phyloP scores from a whole-genome alignment of 30 jellyfish, hydroid and myxozoan genomes.

The Phacellophora camtschatica region DNA sequence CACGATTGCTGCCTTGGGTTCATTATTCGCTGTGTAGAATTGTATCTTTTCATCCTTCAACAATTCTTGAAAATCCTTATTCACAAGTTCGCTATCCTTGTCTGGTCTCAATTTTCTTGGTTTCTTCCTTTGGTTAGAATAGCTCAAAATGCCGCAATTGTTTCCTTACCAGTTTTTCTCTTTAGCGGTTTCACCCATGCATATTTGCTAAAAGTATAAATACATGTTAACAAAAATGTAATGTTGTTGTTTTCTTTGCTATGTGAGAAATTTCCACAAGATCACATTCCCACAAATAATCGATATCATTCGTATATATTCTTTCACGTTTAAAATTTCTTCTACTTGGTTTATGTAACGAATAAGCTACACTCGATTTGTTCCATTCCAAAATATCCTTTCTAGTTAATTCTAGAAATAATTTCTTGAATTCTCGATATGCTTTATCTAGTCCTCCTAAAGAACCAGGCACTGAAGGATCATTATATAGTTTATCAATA shows the following conservation, averaged over 20 bases:
- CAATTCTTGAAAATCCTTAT: neutral
- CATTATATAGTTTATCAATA: neutral
- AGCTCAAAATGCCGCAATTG: neutral
- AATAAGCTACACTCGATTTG: conserved; percentile 13
- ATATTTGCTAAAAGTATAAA: conserved; percentile 43
- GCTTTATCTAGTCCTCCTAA: conserved; percentile 23
- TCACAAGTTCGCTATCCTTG: conserved; percentile 29
- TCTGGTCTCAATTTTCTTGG: conserved; percentile 29
- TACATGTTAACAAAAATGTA: conserved; percentile 12
- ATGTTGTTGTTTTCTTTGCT: conserved; percentile 11
- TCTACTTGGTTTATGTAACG: conserved; percentile 46
- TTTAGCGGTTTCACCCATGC: conserved; percentile 60
- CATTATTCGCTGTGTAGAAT: conserved; percentile 21
- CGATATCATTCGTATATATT: too few relatives aligned
- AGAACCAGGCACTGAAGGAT: conserved; percentile 22
- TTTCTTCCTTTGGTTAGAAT: neutral
- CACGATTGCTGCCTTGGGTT: conserved; percentile 30
- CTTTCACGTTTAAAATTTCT: conserved; percentile 28
- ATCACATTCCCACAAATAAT: conserved; percentile 40
- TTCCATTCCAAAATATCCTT: conserved; percentile 15
- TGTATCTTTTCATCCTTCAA: neutral
- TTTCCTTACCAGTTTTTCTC: conserved; percentile 3
- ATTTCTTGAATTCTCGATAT: conserved; percentile 32
- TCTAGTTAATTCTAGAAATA: conserved; percentile 1
- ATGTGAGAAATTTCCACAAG: conserved; percentile 15